These are phyloP conservation scores for Rhimphoctona megacephalus DNA, from an alignment of 2,888 invertebrate genomes.

Conservation along the genomic window DNA sequence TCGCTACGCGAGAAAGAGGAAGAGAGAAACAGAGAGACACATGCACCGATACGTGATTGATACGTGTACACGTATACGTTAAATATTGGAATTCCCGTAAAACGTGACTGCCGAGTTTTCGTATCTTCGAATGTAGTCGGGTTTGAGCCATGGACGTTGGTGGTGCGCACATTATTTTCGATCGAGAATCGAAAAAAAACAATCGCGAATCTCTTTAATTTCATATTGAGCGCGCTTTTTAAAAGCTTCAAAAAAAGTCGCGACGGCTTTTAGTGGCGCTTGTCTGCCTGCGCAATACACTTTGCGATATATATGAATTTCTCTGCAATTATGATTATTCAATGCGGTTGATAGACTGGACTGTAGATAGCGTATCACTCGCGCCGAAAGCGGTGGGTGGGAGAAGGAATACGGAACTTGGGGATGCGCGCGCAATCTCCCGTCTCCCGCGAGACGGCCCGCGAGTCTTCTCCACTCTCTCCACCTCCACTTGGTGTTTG, in stretches of 20 bases:
- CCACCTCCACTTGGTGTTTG: background rate
- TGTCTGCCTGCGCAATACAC: background rate
- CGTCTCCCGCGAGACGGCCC: no score
- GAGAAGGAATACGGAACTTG: background rate
- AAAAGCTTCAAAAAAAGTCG: background rate
- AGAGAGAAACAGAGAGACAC: background rate
- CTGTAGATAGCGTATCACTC: background rate
- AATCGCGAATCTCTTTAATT: background rate
- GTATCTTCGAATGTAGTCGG: background rate
- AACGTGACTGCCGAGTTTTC: no score
- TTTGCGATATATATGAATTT: background rate
- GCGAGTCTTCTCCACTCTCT: no score
- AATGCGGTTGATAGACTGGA: background rate
- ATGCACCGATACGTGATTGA: background rate
- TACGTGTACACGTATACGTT: background rate
- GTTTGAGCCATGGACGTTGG: background rate
- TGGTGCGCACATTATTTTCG: background rate
- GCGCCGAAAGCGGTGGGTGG: background rate
- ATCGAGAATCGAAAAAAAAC: background rate
- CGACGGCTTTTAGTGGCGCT: background rate
- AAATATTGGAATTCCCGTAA: no score
- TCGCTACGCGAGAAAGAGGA: no score
- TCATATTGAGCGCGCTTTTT: background rate
- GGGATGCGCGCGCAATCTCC: background rate
- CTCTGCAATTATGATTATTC: background rate